A percentile compares a stretch with the other conserved stretches of the same genome.
phyloP scores from a whole-genome alignment of 2,113 vertebrate species.

The Arvicanthis niloticus region DNA sequence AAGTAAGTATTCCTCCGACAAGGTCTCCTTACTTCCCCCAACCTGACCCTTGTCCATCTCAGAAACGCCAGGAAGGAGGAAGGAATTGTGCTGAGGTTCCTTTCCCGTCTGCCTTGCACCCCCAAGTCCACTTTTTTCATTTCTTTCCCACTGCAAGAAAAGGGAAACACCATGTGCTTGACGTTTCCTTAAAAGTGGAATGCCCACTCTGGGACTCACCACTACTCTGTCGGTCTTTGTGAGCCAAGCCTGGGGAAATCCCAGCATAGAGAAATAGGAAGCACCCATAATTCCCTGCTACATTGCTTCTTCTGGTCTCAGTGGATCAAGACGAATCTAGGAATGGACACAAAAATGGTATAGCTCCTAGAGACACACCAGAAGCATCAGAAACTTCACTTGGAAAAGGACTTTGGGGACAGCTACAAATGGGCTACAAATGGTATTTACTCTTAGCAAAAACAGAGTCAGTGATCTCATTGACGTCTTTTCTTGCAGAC shows the following conservation, averaged over 20 bases:
- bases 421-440: background rate
- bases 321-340: slow-evolving; percentile 27
- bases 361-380: background rate
- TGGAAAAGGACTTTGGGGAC: slow-evolving; percentile 3
- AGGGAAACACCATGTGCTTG: slow-evolving; percentile 62
- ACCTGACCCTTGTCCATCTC: background rate
- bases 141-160: slow-evolving; percentile 59
- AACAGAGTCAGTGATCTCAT: slow-evolving; percentile 22
- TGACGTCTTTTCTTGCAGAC: slow-evolving; percentile 21
- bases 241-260: slow-evolving; percentile 70
- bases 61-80: background rate
- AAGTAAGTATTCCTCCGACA: background rate
- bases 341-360: slow-evolving; percentile 25
- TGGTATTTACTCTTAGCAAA: slow-evolving; percentile 49
- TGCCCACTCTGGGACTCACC: slow-evolving; percentile 59
- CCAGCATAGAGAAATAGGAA: slow-evolving; percentile 68
- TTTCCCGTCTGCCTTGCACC: slow-evolving; percentile 49
- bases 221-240: slow-evolving; percentile 51
- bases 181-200: slow-evolving; percentile 70
- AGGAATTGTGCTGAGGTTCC: slow-evolving; percentile 7
- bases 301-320: slow-evolving; percentile 10
- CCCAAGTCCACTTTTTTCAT: background rate
- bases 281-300: slow-evolving; percentile 61
- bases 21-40: background rate
- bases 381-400: background rate